Percentiles rank a stretch among this genome's conserved stretches.
These are phyloP conservation scores for Orius insidiosus DNA, from an alignment of 1,140 invertebrate genomes.

Conservation along the genomic window DNA sequence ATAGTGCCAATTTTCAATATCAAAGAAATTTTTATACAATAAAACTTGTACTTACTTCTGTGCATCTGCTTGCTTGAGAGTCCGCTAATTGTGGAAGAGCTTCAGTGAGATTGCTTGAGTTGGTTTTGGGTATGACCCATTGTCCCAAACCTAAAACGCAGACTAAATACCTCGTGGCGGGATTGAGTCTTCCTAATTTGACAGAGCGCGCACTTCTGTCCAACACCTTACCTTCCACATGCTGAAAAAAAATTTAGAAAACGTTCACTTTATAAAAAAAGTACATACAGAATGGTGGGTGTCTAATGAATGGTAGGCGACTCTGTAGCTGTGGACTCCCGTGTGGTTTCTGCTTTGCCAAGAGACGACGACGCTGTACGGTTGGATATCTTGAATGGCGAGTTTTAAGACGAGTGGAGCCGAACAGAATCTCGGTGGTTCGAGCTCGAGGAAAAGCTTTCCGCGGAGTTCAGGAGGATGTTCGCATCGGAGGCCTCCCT, in stretches of 20 bases:
- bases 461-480: constrained; percentile 58
- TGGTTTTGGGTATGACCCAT: constrained; percentile 28
- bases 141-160: constrained; percentile 68
- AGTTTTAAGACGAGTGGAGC: constrained; percentile 60
- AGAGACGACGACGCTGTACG: constrained; percentile 67
- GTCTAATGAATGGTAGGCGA: constrained; percentile 64
- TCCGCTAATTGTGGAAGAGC: constrained; percentile 41
- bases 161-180: constrained; percentile 63
- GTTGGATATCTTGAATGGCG: constrained; percentile 72
- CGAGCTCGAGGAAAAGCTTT: constrained; percentile 52
- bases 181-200: constrained; percentile 48
- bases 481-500: constrained; percentile 46
- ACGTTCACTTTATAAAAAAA: not conserved
- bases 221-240: constrained; percentile 52
- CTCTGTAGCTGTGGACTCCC: constrained; percentile 65
- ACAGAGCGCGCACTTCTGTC: constrained; percentile 48
- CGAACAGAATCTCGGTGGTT: constrained; percentile 64
- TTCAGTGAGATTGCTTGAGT: constrained; percentile 1
- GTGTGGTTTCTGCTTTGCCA: constrained; percentile 81
- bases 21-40: too few species aligned
- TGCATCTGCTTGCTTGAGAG: constrained; percentile 53
- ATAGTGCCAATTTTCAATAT: not conserved
- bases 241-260: constrained; percentile 21
- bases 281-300: constrained; percentile 32
- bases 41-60: constrained; percentile 40